Evolutionary conservation across 2,113 vertebrate species (phyloP).

Genomic region (Psammodynastes pulverulentus): DNA sequence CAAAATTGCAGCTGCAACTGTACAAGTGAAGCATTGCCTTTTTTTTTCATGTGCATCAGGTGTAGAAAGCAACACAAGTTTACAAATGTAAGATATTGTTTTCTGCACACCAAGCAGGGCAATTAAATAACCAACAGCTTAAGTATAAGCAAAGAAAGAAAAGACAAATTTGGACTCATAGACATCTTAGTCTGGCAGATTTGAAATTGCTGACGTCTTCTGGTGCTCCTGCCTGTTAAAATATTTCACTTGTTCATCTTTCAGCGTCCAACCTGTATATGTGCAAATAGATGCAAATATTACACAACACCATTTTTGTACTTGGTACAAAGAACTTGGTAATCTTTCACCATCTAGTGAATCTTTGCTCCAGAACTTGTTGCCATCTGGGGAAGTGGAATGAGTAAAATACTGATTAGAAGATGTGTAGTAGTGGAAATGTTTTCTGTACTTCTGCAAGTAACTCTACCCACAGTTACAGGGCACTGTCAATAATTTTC

Average conservation of each 20-base stretch:
- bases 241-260: not conserved
- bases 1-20: not conserved
- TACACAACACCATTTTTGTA: not conserved
- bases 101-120: not conserved
- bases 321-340: not conserved
- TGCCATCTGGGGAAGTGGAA: not conserved
- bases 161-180: not conserved
- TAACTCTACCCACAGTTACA: not conserved
- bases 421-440: not conserved
- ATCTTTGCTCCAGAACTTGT: not conserved
- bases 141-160: not conserved
- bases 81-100: not conserved
- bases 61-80: not conserved
- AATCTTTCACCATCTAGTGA: not conserved
- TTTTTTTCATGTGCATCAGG: not conserved
- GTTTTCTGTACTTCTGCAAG: not conserved
- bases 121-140: not conserved
- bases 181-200: not conserved
- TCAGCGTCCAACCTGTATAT: not conserved
- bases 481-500: not conserved
- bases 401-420: not conserved
- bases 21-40: not conserved
- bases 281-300: not conserved
- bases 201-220: not conserved
- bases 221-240: not conserved